Conservation (phyloP, 37 sponge, comb jelly and placozoan species). For the Crambe crambe region DNA sequence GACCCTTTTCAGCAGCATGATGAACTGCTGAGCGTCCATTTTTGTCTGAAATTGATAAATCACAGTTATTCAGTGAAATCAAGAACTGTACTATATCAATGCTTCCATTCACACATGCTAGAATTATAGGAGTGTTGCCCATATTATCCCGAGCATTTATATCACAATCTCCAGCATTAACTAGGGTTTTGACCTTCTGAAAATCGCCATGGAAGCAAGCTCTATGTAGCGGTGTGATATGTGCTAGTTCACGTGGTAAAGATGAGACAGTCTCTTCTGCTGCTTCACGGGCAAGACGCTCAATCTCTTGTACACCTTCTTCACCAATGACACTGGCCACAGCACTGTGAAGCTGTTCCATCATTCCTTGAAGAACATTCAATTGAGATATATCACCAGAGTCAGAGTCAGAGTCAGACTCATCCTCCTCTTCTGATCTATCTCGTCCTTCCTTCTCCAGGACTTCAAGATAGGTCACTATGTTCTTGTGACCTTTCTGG, state of each 20-base stretch:
- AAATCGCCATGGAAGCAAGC: constrained; percentile 32
- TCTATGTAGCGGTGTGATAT: constrained; percentile 9
- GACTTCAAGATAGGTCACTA: constrained; percentile 4
- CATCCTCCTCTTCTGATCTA: not conserved
- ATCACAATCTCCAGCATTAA: constrained; percentile 11
- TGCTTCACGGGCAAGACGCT: not conserved
- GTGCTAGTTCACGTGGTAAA: not conserved
- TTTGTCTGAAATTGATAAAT: constrained; percentile 16
- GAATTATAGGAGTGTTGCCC: constrained; percentile 26
- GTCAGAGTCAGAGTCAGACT: not conserved
- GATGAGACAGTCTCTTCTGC: not conserved
- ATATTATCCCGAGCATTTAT: constrained; percentile 29
- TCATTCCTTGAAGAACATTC: not conserved
- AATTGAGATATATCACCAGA: not conserved
- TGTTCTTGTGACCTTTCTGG: not conserved
- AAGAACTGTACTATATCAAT: constrained; percentile 42
- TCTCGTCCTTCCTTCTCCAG: not conserved
- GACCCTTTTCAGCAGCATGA: constrained; percentile 37
- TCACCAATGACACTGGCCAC: constrained; percentile 13
- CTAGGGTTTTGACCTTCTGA: constrained; percentile 18
- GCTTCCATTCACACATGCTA: constrained; percentile 26
- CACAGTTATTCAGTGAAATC: constrained; percentile 35
- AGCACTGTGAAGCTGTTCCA: not conserved
- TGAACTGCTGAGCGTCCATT: constrained; percentile 37
- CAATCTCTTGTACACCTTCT: constrained; percentile 1